These are phyloP conservation scores for Drosophila orena DNA, from an alignment of 1,140 invertebrate genomes.

Conservation along the genomic window DNA sequence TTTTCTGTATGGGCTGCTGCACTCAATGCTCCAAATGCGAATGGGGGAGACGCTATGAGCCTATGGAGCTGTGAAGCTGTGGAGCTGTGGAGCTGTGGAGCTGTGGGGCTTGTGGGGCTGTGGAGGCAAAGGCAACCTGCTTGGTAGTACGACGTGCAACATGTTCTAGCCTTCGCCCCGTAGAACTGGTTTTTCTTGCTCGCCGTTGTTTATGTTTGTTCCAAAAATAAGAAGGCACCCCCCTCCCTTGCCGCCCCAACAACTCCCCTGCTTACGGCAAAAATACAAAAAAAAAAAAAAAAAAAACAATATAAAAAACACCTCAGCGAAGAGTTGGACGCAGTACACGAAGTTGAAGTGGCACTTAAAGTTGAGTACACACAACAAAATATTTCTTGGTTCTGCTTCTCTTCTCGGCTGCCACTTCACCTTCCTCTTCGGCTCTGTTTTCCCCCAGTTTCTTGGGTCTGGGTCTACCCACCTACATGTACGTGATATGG, in stretches of 20 bases:
- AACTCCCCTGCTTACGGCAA: constrained; percentile 29
- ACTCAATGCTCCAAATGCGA: constrained; percentile 59
- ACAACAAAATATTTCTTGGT: constrained; percentile 47
- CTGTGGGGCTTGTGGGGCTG: constrained; percentile 1
- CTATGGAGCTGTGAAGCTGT: background rate
- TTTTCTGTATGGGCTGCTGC: constrained; percentile 38
- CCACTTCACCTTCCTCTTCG: constrained; percentile 3
- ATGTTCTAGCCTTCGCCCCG: constrained; percentile 63
- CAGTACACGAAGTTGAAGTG: constrained; percentile 51
- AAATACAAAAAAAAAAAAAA: constrained; percentile 4
- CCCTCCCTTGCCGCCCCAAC: constrained; percentile 13
- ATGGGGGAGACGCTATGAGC: constrained; percentile 11
- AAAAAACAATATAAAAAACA: constrained; percentile 25
- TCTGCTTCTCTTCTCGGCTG: constrained; percentile 9
- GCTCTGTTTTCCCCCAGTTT: background rate
- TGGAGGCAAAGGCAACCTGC: constrained; percentile 38
- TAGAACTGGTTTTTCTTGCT: constrained; percentile 56
- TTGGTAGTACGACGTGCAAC: constrained; percentile 51
- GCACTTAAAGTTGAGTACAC: constrained; percentile 58
- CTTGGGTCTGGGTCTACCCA: constrained; percentile 4
- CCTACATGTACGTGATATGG: constrained; percentile 45
- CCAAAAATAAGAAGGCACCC: constrained; percentile 71
- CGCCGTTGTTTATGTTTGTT: constrained; percentile 73
- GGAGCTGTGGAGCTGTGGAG: no score
- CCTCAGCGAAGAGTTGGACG: constrained; percentile 27